Evolutionary conservation across 2,888 invertebrate species (phyloP).

Genomic region (Melanargia galathea): DNA sequence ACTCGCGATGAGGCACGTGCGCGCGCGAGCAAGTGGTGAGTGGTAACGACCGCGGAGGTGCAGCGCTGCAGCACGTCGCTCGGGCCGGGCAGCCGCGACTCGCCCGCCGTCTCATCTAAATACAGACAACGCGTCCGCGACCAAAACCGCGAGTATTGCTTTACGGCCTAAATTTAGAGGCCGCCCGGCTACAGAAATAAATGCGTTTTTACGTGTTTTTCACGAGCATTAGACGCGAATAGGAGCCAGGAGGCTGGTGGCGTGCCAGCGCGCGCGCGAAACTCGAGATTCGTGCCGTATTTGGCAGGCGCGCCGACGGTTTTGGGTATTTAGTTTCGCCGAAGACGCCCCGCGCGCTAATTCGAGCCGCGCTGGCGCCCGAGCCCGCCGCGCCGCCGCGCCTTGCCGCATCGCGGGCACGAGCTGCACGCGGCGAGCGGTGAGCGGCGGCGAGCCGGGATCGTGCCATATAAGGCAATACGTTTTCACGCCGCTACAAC

Average conservation of each 20-base stretch:
- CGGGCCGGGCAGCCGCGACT: constrained; percentile 47
- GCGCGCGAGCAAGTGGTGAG: constrained; percentile 19
- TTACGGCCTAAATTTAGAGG: constrained; percentile 81
- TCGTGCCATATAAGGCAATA: constrained; percentile 36
- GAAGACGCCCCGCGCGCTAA: constrained; percentile 45
- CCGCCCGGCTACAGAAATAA: constrained; percentile 79
- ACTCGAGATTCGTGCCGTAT: constrained; percentile 80
- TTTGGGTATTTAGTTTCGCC: constrained; percentile 78
- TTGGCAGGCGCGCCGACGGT: constrained; percentile 70
- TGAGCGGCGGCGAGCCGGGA: constrained; percentile 23
- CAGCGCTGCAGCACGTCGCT: constrained; percentile 21
- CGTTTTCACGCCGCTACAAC: constrained; percentile 31
- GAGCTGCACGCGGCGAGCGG: no score
- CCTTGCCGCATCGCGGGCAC: background rate
- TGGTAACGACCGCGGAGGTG: background rate
- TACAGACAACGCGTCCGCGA: constrained; percentile 76
- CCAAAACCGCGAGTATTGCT: constrained; percentile 80
- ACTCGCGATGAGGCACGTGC: constrained; percentile 23
- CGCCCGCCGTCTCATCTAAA: constrained; percentile 73
- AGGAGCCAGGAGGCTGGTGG: constrained; percentile 68
- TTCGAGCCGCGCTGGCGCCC: constrained; percentile 40
- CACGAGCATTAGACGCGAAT: constrained; percentile 69
- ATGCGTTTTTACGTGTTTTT: constrained; percentile 79
- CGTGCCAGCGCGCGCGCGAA: constrained; percentile 63
- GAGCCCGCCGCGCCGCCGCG: constrained; percentile 19